phyloP scores from a whole-genome alignment of 2,888 invertebrate species.

The Drosophila greeni region DNA sequence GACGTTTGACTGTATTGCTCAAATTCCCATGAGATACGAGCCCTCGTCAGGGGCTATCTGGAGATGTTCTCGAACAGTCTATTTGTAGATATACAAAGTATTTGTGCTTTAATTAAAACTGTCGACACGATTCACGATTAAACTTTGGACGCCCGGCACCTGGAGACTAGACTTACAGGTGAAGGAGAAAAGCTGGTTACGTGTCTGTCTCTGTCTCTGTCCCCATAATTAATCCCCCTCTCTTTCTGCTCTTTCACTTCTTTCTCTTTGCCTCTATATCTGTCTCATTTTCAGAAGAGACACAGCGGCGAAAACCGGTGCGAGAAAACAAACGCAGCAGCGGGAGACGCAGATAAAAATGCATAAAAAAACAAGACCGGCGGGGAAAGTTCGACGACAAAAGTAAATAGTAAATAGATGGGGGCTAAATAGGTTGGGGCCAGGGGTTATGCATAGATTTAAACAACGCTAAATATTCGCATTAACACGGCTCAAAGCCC shows the following conservation, averaged over 20 bases:
- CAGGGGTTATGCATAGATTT: constrained; percentile 47
- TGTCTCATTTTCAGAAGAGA: constrained; percentile 4
- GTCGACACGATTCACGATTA: constrained; percentile 27
- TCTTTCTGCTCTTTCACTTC: constrained; percentile 5
- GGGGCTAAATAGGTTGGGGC: constrained; percentile 25
- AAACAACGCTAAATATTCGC: constrained; percentile 50
- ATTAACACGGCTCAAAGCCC: constrained; percentile 34
- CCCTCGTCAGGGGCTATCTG: constrained; percentile 35
- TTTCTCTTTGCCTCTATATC: constrained; percentile 10
- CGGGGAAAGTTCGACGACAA: constrained; percentile 66
- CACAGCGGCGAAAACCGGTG: constrained; percentile 46
- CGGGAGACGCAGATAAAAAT: constrained; percentile 51
- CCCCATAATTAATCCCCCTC: constrained; percentile 5
- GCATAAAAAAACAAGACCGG: constrained; percentile 51
- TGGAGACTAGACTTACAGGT: constrained; percentile 20
- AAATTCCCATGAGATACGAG: constrained; percentile 25
- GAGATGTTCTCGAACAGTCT: constrained; percentile 52
- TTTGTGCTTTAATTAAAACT: constrained; percentile 29
- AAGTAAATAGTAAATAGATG: constrained; percentile 23
- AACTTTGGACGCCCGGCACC: constrained; percentile 53
- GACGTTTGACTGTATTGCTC: constrained; percentile 8
- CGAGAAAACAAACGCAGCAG: constrained; percentile 46
- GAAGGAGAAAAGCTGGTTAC: constrained; percentile 21
- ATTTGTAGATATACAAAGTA: constrained; percentile 32
- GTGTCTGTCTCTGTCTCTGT: constrained; percentile 30